Percentiles rank a stretch among this genome's conserved stretches.
Conservation (phyloP, 1,140 invertebrate species). For the Bombus waltoni region DNA sequence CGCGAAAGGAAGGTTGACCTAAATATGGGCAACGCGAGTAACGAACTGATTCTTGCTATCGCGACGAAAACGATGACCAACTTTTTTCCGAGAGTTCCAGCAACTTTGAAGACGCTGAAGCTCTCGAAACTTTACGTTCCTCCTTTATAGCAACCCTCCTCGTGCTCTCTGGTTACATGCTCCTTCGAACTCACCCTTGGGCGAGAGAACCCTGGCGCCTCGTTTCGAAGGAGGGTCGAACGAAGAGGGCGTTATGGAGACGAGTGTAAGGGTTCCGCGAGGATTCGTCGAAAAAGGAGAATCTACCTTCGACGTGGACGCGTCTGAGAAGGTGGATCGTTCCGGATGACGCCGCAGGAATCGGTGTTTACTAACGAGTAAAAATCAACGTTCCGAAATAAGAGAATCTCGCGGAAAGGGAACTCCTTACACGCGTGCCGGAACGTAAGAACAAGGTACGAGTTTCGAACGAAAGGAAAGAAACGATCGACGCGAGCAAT, state of each 20-base stretch:
- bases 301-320: not conserved
- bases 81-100: conserved; percentile 27
- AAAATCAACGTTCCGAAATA: no score
- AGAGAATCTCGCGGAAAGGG: no score
- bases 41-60: conserved; percentile 57
- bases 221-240: conserved; percentile 27
- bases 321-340: no score
- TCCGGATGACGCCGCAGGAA: no score
- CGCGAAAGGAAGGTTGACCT: conserved; percentile 21
- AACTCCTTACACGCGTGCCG: fast-evolving
- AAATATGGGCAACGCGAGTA: conserved; percentile 33
- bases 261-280: conserved; percentile 33
- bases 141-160: conserved; percentile 33
- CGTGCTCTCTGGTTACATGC: conserved; percentile 27
- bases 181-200: conserved; percentile 46
- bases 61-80: conserved; percentile 43
- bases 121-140: conserved; percentile 57
- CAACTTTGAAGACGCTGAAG: conserved; percentile 52
- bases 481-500: no score
- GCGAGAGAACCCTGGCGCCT: conserved; percentile 26
- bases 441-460: no score
- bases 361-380: no score
- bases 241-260: conserved; percentile 40
- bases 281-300: not conserved
- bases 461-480: no score